These are phyloP conservation scores for Drosophila gaucha DNA, from an alignment of 2,888 invertebrate species.

Conservation along the genomic window DNA sequence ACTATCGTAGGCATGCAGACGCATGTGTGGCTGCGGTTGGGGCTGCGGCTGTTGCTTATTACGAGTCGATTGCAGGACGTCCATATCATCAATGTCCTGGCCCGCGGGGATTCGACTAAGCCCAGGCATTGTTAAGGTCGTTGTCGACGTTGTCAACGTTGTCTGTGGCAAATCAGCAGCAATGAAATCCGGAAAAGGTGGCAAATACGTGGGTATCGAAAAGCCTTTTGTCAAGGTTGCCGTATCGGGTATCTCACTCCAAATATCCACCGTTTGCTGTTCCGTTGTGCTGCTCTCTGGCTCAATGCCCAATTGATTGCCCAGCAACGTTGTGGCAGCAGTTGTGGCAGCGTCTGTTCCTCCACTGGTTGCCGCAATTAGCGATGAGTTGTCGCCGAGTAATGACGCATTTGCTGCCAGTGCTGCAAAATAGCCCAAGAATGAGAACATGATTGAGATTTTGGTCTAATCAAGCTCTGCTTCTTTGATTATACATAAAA, in stretches of 20 bases:
- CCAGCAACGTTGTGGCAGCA: slow-evolving; percentile 4
- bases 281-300: slow-evolving; percentile 31
- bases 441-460: slow-evolving; percentile 45
- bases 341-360: slow-evolving; percentile 12
- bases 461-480: slow-evolving; percentile 7
- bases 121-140: slow-evolving; percentile 43
- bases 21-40: slow-evolving; percentile 51
- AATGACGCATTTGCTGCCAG: slow-evolving; percentile 65
- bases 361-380: slow-evolving; percentile 55
- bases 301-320: slow-evolving; percentile 41
- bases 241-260: slow-evolving; percentile 72
- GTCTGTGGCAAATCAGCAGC: slow-evolving; percentile 74
- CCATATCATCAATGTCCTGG: slow-evolving; percentile 14
- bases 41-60: slow-evolving; percentile 43
- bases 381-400: slow-evolving; percentile 52
- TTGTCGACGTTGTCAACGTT: slow-evolving; percentile 24
- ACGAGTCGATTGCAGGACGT: slow-evolving; percentile 14
- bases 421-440: slow-evolving; percentile 74
- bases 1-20: slow-evolving; percentile 76
- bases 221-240: slow-evolving; percentile 81
- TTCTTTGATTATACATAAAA: neutral
- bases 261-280: slow-evolving; percentile 45
- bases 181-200: slow-evolving; percentile 79
- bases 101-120: slow-evolving; percentile 4
- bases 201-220: slow-evolving; percentile 82